Evolutionary conservation across 2,797 vertebrate genomes (phyloP), one percentile per base, ranked within the genome.

Genomic region (Protosalanx chinensis): DNA sequence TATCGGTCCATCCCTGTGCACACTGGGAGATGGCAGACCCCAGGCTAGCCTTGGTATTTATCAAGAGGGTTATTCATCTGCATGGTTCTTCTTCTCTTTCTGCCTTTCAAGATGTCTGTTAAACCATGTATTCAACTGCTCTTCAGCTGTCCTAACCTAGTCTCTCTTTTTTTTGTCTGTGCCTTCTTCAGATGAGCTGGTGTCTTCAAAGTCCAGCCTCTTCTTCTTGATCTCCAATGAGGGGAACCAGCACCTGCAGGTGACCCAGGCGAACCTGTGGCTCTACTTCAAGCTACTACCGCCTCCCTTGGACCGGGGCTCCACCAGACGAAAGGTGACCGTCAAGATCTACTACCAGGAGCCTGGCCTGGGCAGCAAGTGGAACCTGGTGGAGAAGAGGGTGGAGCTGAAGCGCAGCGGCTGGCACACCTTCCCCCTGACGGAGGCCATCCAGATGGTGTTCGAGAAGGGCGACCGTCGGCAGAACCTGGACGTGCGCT

Each of bases 151-250:
- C 15, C 51, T 56, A 56, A 56, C 51, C 18, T n/a, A 16, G 51
- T 56, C 18, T n/a, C 3, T 8, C 13, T 12, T 12, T 13, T 7
- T 46, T 12, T 46, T 46, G 41, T 46, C 41, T 46, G 41, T 37
- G 35, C 3, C 1, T 23, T 58, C 76, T 85, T 83, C 92, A 99
- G 97, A 99, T 80, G 95, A 96, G 70, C 79, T 94, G 76, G 91
- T 95, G 76, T 94, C 94, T 13, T 98, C 97, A 77, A 94, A 93
- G 86, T 94, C 97, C 78, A 95, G 95, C 85, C 93, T 99, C 70
- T 95, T 96, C 91, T 99, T 99, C 86, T 91, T 95, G 83, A 94
- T 99, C 90, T 97, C 97, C 80, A 98, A 95, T 0, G 97, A 98
- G 87, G 96, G 97, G 69, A 97, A 97, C 91, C 97, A 96, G 89